These are phyloP conservation scores for Lobophora halterata DNA, from an alignment of 2,888 invertebrate species.

Conservation along the genomic window DNA sequence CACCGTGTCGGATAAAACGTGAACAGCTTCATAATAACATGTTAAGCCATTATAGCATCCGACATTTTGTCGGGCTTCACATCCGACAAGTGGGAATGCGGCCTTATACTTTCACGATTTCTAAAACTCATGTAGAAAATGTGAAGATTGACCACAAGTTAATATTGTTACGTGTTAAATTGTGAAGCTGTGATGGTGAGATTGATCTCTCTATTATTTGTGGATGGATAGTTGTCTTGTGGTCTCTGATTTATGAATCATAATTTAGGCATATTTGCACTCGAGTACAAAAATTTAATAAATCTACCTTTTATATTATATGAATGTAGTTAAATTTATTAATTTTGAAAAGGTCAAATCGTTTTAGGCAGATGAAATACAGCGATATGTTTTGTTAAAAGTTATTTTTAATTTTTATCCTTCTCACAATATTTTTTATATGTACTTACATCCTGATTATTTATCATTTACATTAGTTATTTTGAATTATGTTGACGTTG, in stretches of 20 bases:
- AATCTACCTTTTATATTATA: slow-evolving; percentile 41
- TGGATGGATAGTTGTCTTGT: slow-evolving; percentile 14
- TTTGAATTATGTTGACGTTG: neutral
- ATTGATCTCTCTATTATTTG: no score
- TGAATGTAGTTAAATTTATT: slow-evolving; percentile 40
- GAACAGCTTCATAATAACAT: no score
- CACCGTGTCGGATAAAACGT: no score
- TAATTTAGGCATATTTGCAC: slow-evolving; percentile 57
- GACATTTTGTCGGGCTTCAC: no score
- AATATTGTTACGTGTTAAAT: slow-evolving; percentile 11
- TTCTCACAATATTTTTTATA: slow-evolving; percentile 3
- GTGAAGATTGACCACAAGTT: slow-evolving; percentile 29
- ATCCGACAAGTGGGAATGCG: no score
- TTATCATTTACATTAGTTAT: neutral
- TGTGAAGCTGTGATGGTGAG: no score
- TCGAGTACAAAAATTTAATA: slow-evolving; percentile 71
- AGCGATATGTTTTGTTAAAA: slow-evolving; percentile 70
- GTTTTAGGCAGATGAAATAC: slow-evolving; percentile 57
- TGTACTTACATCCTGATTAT: slow-evolving; percentile 1
- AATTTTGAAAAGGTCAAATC: slow-evolving; percentile 52
- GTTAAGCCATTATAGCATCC: no score
- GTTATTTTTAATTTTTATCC: slow-evolving; percentile 42
- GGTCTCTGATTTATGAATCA: slow-evolving; percentile 29
- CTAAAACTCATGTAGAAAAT: slow-evolving; percentile 29
- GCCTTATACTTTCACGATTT: slow-evolving; percentile 31